Conservation (phyloP, 2,888 invertebrate genomes). For the Chrysolina oricalcia region DNA sequence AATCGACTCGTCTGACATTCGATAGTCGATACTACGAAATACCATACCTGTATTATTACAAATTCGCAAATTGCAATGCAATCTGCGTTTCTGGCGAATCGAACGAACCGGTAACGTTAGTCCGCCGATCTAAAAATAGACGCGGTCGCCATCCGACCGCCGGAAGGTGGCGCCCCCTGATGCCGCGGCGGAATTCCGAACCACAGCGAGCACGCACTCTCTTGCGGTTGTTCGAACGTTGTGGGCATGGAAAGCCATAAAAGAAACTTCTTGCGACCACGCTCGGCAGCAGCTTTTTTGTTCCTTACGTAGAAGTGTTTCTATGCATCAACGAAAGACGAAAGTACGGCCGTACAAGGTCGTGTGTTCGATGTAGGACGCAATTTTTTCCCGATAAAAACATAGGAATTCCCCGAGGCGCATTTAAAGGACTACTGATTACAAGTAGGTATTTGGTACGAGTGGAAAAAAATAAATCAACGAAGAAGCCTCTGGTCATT, state of each 20-base stretch:
- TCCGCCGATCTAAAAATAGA: slow-evolving; percentile 65
- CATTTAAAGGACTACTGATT: not conserved
- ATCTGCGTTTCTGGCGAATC: slow-evolving; percentile 35
- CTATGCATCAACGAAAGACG: not conserved
- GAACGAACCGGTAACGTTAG: slow-evolving; percentile 62
- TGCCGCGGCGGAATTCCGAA: slow-evolving; percentile 56
- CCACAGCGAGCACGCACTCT: slow-evolving; percentile 30
- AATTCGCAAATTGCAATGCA: slow-evolving; percentile 25
- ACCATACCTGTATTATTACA: slow-evolving; percentile 22
- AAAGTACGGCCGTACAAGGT: slow-evolving; percentile 6
- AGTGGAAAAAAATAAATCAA: too few relatives aligned
- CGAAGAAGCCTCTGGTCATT: too few relatives aligned
- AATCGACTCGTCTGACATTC: slow-evolving; percentile 9
- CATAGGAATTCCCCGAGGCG: slow-evolving; percentile 10
- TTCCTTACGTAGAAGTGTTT: not conserved
- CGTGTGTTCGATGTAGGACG: slow-evolving; percentile 8
- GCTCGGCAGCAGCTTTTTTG: slow-evolving; percentile 2
- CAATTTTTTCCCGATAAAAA: not conserved
- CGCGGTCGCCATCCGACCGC: slow-evolving; percentile 37
- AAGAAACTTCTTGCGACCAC: not conserved
- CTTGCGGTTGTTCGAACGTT: slow-evolving; percentile 3
- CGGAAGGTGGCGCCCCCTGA: slow-evolving; percentile 57
- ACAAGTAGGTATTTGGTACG: too few relatives aligned
- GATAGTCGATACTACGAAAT: slow-evolving; percentile 12
- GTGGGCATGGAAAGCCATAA: not conserved